Evolutionary conservation across 2,888 invertebrate species (phyloP), one percentile per base, ranked within the genome.

Genomic region (Zootermopsis nevadensis): DNA sequence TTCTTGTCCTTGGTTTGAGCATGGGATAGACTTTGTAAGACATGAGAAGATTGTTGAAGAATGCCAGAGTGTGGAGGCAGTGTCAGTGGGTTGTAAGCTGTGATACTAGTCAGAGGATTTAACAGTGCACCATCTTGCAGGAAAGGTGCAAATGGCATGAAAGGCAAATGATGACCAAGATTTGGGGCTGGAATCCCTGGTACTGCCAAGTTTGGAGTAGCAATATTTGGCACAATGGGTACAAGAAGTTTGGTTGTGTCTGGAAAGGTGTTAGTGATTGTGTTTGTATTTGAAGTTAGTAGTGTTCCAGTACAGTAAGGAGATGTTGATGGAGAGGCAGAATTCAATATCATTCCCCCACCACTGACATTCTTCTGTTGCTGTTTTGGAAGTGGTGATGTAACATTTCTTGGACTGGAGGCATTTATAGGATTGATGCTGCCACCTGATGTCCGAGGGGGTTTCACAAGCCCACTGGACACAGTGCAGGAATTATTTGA

Each of bases 61-160:
- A 84, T 82, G 33, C 80, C 76, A 35, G 83, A 77, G 38, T 77
- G 84, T 35, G 85, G 84, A 69, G 83, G 93, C 86, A 94, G 89
- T 7, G 94, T 94, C 83, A 94, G 88, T 1, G 94, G 94, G 89
- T 94, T 94, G 87, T 92, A 94, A 83, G 93, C 94, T 85, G 94
- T 94, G 86, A 94, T 94, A 83, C 92, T 93, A 87, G 93, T 93
- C 55, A 94, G 91, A 60, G 94, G 94, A 86, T 94, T 89, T 42
- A 89, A 86, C 77, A 88, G 88, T 10, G 89, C 86, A 82, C 84
- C 77, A 31, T 83, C 80, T 19, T 80, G 67, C 19, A 80, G 77
- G 48, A 79, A 90, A 89, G 86, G 91, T 89, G 86, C 90, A 82
- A 82, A 85, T 53, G 85, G 85, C n/a, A 84, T 80, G 48, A 86